Base-by-base conservation (phyloP, 1,140 invertebrate genomes). In the Pseudomyrmex flavicornis region DNA sequence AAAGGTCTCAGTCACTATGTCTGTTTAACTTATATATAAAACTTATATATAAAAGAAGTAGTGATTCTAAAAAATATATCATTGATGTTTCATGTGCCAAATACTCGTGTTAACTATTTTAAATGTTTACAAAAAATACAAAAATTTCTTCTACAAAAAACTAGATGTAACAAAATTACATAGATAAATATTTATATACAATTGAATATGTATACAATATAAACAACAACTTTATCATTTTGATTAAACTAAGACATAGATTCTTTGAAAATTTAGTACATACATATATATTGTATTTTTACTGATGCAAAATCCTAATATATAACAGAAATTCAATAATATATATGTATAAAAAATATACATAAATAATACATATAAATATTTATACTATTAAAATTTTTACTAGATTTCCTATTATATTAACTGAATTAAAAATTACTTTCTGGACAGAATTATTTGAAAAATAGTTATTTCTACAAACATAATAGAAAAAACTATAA, bases 51-150 rank as follows among this genome's bases (percentile, higher is more conserved):
- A 86, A 85, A 56, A 91, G 83, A 91, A 61, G 68, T 82, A 74
- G 58, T 52, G 52, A n/a, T 73, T 12, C 84, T 35, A 35, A 35
- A 75, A 87, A 90, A 85, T 76, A 75, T 90, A 88, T 91, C 75
- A 90, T 94, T 75, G 89, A 91, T 93, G 93, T 93, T 94, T 85
- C 87, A 93, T 94, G 93, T 93, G 93, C 93, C 93, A 93, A 94
- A 94, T 93, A 93, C 86, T 93, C 90, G 86, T 93, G 91, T 93
- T 94, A 93, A 72, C 84, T 89, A 93, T 89, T 93, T 92, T 91
- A 91, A 92, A 91, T 93, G 92, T 93, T 93, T 91, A 92, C 75
- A 87, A 91, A 54, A 85, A 44, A 70, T 89, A 83, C 66, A 89
- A 82, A 76, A 72, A 74, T 68, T 54, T 88, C 83, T 87, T 69